These are phyloP conservation scores for Cremastobaeus sp. DNA, from an alignment of 2,888 invertebrate genomes.

Conservation along the genomic window DNA sequence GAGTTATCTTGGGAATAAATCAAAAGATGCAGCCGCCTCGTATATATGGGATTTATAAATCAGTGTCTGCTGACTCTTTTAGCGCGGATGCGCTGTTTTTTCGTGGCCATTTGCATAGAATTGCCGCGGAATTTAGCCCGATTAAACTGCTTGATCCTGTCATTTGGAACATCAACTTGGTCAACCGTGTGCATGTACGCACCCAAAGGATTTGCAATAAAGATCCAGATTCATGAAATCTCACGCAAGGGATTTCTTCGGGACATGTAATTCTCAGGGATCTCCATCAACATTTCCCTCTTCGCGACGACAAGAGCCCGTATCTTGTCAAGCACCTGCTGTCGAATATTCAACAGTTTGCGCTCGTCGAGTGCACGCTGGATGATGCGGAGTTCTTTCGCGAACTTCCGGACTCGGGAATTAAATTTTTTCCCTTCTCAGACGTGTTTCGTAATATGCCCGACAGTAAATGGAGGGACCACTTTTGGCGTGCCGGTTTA, in stretches of 20 bases:
- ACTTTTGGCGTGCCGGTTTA: slow-evolving; percentile 14
- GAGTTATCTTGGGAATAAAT: no score
- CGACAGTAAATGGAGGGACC: slow-evolving; percentile 28
- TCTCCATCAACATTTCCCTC: slow-evolving; percentile 57
- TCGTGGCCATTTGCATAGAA: no score
- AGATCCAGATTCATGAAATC: slow-evolving; percentile 1
- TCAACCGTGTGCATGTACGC: neutral
- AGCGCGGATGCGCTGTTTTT: no score
- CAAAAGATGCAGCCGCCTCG: no score
- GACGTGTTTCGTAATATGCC: slow-evolving; percentile 19
- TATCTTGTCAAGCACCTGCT: slow-evolving; percentile 55
- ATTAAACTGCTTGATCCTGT: slow-evolving; percentile 12
- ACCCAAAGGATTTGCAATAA: slow-evolving; percentile 16
- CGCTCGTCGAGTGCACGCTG: slow-evolving; percentile 45
- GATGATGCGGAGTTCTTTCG: slow-evolving; percentile 43
- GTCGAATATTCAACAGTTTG: slow-evolving; percentile 60
- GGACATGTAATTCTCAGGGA: slow-evolving; percentile 34
- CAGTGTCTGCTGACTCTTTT: no score
- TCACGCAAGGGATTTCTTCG: slow-evolving; percentile 30
- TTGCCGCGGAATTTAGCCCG: neutral
- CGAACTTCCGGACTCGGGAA: slow-evolving; percentile 29
- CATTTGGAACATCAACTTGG: neutral
- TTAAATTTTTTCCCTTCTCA: slow-evolving; percentile 17
- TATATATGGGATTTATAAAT: no score
- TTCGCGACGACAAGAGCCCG: slow-evolving; percentile 49